Percentiles rank a stretch among this genome's conserved stretches.
These are phyloP conservation scores for Phoxinus dragarum DNA, from an alignment of 2,797 vertebrate species.

Conservation along the genomic window DNA sequence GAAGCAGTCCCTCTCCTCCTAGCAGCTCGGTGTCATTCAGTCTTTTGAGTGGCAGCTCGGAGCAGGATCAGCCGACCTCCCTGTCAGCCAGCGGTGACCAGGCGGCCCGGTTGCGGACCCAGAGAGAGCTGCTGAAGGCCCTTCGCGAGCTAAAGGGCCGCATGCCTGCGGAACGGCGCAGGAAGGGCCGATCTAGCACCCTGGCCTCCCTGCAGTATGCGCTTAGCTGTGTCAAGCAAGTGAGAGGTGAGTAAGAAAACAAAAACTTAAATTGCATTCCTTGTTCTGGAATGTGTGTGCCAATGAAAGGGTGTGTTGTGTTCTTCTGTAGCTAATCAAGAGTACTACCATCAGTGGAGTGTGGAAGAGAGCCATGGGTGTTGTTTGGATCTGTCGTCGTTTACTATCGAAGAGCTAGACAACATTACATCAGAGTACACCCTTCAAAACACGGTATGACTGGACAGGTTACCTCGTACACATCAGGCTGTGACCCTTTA, in stretches of 20 bases:
- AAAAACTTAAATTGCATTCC: neutral
- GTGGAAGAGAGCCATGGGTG: slow-evolving; percentile 68
- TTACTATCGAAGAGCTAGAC: slow-evolving; percentile 78
- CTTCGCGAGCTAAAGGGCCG: slow-evolving; percentile 82
- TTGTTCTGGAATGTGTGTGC: neutral
- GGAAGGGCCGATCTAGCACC: slow-evolving; percentile 79
- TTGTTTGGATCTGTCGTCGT: slow-evolving; percentile 67
- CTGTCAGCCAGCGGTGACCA: slow-evolving; percentile 80
- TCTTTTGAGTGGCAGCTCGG: slow-evolving; percentile 78
- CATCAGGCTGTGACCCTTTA: neutral
- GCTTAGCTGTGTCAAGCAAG: slow-evolving; percentile 79
- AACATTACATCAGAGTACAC: slow-evolving; percentile 77
- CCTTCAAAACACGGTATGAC: slow-evolving; percentile 81
- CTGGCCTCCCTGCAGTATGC: slow-evolving; percentile 81
- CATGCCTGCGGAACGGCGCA: slow-evolving; percentile 79
- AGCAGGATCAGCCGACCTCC: slow-evolving; percentile 80
- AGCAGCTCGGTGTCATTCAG: slow-evolving; percentile 82
- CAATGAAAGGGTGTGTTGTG: neutral
- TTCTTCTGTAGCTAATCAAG: slow-evolving; percentile 75
- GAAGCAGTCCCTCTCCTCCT: slow-evolving; percentile 78
- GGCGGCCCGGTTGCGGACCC: slow-evolving; percentile 78
- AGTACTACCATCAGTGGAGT: slow-evolving; percentile 77
- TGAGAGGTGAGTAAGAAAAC: slow-evolving; percentile 74
- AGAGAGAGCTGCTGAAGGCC: slow-evolving; percentile 81
- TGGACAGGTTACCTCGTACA: neutral